phyloP scores from a whole-genome alignment of 2,888 invertebrate genomes.

The Nomada ferruginata region DNA sequence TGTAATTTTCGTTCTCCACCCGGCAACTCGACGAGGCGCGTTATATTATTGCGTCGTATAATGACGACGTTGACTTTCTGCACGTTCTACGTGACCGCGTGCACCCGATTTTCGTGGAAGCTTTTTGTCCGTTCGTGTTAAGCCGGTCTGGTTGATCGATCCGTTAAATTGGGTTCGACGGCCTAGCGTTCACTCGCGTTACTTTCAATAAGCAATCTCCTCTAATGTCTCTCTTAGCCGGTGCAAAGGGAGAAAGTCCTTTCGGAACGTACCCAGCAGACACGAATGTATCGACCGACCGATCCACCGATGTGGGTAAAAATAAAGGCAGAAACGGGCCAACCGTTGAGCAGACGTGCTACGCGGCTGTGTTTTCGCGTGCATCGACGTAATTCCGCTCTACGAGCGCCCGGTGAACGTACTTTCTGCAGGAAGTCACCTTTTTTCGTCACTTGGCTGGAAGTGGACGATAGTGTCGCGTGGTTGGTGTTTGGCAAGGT shows the following conservation, averaged over 20 bases:
- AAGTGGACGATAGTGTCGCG: background rate
- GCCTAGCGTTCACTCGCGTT: conserved; percentile 23
- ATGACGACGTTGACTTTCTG: conserved; percentile 49
- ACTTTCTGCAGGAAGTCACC: conserved; percentile 23
- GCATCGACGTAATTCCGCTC: conserved; percentile 71
- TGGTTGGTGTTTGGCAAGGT: background rate
- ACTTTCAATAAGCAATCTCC: conserved; percentile 72
- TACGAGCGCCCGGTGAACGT: conserved; percentile 72
- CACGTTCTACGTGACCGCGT: conserved; percentile 14
- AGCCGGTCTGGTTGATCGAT: conserved; percentile 54
- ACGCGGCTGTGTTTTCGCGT: conserved; percentile 71
- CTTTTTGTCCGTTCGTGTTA: conserved; percentile 40
- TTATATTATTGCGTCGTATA: conserved; percentile 63
- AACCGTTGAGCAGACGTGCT: conserved; percentile 61
- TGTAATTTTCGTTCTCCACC: conserved; percentile 61
- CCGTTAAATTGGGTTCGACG: conserved; percentile 46
- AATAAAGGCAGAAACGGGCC: conserved; percentile 60
- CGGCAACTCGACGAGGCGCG: conserved; percentile 14
- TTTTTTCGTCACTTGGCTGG: conserved; percentile 10
- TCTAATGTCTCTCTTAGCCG: conserved; percentile 66
- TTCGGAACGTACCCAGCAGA: conserved; percentile 43
- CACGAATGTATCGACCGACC: conserved; percentile 44
- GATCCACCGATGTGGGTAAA: conserved; percentile 24
- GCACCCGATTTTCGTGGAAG: conserved; percentile 27
- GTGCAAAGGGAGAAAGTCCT: conserved; percentile 51